phyloP scores from a whole-genome alignment of 2,888 invertebrate genomes.

The Hermodice carunculata region DNA sequence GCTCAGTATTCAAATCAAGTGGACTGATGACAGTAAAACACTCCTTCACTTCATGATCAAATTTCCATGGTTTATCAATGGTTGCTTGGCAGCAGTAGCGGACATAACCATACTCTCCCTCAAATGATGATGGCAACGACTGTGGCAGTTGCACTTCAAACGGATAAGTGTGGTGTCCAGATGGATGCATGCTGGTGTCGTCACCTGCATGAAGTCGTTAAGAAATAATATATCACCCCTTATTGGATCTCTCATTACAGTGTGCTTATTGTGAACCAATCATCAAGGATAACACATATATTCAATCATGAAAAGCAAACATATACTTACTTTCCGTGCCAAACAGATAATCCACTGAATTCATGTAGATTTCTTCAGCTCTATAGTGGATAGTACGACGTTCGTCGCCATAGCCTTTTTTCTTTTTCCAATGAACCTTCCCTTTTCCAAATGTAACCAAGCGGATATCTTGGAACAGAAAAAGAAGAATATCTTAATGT shows the following conservation, averaged over 20 bases:
- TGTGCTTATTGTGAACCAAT: too few relatives aligned
- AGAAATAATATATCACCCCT: too few relatives aligned
- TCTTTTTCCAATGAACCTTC: conserved; percentile 32
- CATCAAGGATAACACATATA: background rate
- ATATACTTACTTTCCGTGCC: too few relatives aligned
- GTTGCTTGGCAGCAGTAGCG: conserved; percentile 83
- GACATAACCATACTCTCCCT: conserved; percentile 75
- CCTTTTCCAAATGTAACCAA: too few relatives aligned
- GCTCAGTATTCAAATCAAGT: conserved; percentile 79
- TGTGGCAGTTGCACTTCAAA: conserved; percentile 80
- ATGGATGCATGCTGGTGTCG: too few relatives aligned
- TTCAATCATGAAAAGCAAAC: too few relatives aligned
- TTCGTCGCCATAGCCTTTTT: conserved; percentile 19
- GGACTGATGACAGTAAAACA: conserved; percentile 85
- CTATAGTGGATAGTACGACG: conserved; percentile 34
- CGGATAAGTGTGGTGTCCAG: conserved; percentile 81
- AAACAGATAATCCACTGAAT: conserved; percentile 29
- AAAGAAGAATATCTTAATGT: too few relatives aligned
- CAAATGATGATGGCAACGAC: conserved; percentile 17
- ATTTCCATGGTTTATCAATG: conserved; percentile 83
- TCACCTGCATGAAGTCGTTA: too few relatives aligned
- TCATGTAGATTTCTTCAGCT: conserved; percentile 39
- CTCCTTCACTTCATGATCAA: conserved; percentile 84
- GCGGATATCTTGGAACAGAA: too few relatives aligned
- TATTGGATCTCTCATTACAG: too few relatives aligned